These are phyloP conservation scores for Thunnus thynnus DNA, from an alignment of 2,113 vertebrate species.

Conservation along the genomic window DNA sequence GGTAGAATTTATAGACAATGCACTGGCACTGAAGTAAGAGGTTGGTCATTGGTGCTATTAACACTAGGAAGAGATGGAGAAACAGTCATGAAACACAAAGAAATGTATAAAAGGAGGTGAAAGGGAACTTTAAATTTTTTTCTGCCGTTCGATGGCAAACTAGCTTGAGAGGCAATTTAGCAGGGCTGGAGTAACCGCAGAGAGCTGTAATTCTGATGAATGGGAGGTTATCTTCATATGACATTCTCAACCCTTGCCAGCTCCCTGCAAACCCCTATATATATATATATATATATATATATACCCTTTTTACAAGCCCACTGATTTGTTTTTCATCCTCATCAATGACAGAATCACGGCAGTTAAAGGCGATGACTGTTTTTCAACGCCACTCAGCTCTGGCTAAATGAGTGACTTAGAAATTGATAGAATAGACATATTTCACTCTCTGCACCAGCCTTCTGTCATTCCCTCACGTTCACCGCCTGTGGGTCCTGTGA, in stretches of 20 bases:
- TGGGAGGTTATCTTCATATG: slow-evolving; percentile 61
- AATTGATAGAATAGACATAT: slow-evolving; percentile 66
- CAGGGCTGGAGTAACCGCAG: slow-evolving; percentile 46
- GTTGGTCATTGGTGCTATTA: slow-evolving; percentile 10
- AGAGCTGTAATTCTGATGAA: slow-evolving; percentile 66
- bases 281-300: slow-evolving; percentile 6
- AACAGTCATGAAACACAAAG: slow-evolving; percentile 6
- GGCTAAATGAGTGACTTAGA: slow-evolving; percentile 76
- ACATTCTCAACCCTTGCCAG: slow-evolving; percentile 15
- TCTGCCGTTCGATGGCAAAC: slow-evolving; percentile 46
- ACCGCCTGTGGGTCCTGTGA: not conserved
- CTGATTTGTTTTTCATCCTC: slow-evolving; percentile 72
- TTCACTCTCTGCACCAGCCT: slow-evolving; percentile 33
- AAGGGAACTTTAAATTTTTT: slow-evolving; percentile 36
- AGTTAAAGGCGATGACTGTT: slow-evolving; percentile 59
- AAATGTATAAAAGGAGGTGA: not conserved
- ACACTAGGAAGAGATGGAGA: slow-evolving; percentile 19
- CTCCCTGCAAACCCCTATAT: not conserved
- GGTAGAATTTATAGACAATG: not conserved
- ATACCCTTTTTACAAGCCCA: slow-evolving; percentile 34
- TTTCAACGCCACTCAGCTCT: slow-evolving; percentile 49
- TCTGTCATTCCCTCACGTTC: not conserved
- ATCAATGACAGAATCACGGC: slow-evolving; percentile 63
- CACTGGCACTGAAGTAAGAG: not conserved
- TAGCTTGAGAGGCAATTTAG: slow-evolving; percentile 59